Conservation (phyloP, 1,140 invertebrate species). For the Propsilocerus akamusi region DNA sequence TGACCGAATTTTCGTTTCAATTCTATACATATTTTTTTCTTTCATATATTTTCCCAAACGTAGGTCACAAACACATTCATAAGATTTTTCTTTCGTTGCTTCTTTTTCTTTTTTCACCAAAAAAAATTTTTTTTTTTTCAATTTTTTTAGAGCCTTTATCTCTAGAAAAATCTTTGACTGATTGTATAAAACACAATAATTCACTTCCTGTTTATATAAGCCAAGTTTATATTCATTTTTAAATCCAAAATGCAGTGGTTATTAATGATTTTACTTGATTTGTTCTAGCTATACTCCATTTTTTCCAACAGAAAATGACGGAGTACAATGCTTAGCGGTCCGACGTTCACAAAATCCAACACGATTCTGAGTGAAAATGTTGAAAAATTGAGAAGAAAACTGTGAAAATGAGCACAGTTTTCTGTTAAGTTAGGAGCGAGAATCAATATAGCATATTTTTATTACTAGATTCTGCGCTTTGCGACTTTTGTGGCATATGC, state of each 20-base stretch:
- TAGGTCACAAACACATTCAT: constrained; percentile 2
- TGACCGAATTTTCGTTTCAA: neutral
- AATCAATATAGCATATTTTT: constrained; percentile 1
- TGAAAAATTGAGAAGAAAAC: neutral
- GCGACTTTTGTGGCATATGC: neutral
- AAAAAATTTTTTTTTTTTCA: neutral
- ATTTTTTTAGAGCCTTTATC: neutral
- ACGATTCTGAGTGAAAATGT: neutral
- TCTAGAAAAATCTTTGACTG: neutral
- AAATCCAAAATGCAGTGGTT: neutral
- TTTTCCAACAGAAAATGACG: constrained; percentile 2
- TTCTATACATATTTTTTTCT: neutral
- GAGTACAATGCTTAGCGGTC: neutral
- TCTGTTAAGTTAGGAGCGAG: neutral
- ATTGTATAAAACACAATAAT: neutral
- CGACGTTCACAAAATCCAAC: neutral
- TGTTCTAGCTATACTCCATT: neutral
- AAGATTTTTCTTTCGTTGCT: neutral
- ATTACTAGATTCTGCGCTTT: neutral
- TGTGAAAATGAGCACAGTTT: neutral
- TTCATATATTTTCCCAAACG: too few relatives aligned
- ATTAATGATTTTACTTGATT: neutral
- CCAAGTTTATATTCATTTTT: neutral
- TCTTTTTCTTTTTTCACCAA: neutral
- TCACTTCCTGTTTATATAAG: neutral